Conservation (phyloP, 2,113 vertebrate genomes). For the Pampusana beccarii region DNA sequence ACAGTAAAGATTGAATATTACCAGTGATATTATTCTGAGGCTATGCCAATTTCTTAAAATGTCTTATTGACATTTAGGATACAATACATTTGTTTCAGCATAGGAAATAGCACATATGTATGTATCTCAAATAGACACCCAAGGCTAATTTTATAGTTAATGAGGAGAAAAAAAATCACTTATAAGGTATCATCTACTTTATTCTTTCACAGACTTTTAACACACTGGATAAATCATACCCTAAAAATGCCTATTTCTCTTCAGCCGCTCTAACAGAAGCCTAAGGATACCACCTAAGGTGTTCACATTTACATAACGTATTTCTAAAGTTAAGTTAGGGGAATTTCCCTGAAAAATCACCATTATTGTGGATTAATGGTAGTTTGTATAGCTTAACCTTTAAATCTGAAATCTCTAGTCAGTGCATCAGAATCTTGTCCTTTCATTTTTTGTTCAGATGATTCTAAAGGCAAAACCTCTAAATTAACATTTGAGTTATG, state of each 20-base stretch:
- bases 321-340: background rate
- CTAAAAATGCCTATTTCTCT: background rate
- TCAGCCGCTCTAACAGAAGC: background rate
- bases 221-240: background rate
- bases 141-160: constrained; percentile 23
- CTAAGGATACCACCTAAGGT: background rate
- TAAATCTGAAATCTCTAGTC: background rate
- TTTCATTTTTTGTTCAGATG: background rate
- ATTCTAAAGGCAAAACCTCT: background rate
- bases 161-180: background rate
- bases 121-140: background rate
- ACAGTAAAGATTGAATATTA: background rate
- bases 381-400: background rate
- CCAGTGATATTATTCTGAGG: background rate
- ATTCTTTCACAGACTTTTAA: background rate
- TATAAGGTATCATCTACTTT: background rate
- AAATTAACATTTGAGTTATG: fast-evolving
- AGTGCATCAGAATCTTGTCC: background rate
- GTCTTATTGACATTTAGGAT: constrained; percentile 39
- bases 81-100: background rate
- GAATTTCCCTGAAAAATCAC: background rate
- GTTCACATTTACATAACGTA: background rate
- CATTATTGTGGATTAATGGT: background rate
- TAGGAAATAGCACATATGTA: background rate
- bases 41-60: constrained; percentile 3